Conservation (phyloP, 2,113 vertebrate species). For the Thalassarche chlororhynchos region DNA sequence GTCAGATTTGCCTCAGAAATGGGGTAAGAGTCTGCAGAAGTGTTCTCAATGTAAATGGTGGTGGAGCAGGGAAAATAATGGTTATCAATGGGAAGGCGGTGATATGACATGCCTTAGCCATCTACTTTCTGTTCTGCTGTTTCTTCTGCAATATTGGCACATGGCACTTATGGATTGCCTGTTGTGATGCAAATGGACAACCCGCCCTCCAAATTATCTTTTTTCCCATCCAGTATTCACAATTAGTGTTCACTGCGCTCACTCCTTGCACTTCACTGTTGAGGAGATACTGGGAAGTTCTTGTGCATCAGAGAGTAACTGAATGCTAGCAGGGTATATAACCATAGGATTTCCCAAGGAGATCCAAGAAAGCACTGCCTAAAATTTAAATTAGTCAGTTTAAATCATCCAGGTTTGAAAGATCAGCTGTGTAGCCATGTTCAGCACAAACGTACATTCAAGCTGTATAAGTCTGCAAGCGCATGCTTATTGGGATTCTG, state of each 20-base stretch:
- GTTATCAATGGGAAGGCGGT: not conserved
- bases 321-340: not conserved
- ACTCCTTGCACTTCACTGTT: not conserved
- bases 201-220: fast-evolving
- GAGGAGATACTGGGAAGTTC: not conserved
- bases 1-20: not conserved
- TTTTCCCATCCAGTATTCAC: fast-evolving
- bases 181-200: not conserved
- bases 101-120: not conserved
- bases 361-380: not conserved
- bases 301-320: not conserved
- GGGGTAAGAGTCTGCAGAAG: not conserved
- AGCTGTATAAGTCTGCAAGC: not conserved
- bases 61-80: not conserved
- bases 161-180: not conserved
- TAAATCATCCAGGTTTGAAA: not conserved
- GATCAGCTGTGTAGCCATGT: not conserved
- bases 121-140: not conserved
- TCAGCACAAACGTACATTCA: not conserved
- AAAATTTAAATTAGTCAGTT: not conserved
- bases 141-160: not conserved
- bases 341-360: not conserved
- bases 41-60: not conserved
- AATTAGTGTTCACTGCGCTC: not conserved
- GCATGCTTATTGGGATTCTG: not conserved